Base-by-base conservation (phyloP, 2,797 vertebrate genomes). In the Knipowitschia caucasica region DNA sequence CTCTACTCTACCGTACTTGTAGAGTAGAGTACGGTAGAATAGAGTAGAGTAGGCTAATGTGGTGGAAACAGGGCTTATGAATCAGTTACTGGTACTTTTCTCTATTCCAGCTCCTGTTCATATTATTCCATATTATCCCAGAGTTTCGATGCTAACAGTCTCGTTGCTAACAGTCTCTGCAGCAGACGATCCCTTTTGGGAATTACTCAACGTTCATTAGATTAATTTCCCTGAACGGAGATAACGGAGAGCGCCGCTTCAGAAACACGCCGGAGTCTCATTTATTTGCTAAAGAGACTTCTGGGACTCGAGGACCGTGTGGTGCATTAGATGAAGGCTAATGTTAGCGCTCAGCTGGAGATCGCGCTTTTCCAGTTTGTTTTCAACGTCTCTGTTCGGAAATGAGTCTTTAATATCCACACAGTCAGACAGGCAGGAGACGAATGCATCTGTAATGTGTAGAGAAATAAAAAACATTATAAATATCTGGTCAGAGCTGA, bases 141-240 rank as follows among this genome's bases (percentile, higher is more conserved):
- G n/a, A n/a, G n/a, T n/a, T n/a, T n/a, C n/a, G n/a, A n/a, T n/a
- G n/a, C n/a, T n/a, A n/a, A n/a, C n/a, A n/a, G 79, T 79, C 78
- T 72, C 50, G 58, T 78, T 57, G 56, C 53, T 62, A 78, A 81
- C 68, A 21, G 33, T 55, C 47, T 20, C 67, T 71, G 61, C 52
- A 47, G 65, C 50, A 39, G 1, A 36, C 49, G 44, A 34, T 73
- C 70, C 71, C 77, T 44, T 71, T 43, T 39, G 81, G 74, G 78
- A 80, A 80, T 82, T 76, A 68, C 62, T 71, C 73, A 77, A 78
- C 73, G 61, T 86, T 83, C 75, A 85, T 87, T 79, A 78, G 75
- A 85, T 84, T 78, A 66, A 82, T 87, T 86, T 81, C 50, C 79
- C 71, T 77, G 47, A 79, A 72, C 62, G 29, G 69, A 67, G 80